A percentile compares a stretch with the other conserved stretches of the same genome.
phyloP scores from a whole-genome alignment of 2,113 vertebrate genomes.

The Tenrec ecaudatus region DNA sequence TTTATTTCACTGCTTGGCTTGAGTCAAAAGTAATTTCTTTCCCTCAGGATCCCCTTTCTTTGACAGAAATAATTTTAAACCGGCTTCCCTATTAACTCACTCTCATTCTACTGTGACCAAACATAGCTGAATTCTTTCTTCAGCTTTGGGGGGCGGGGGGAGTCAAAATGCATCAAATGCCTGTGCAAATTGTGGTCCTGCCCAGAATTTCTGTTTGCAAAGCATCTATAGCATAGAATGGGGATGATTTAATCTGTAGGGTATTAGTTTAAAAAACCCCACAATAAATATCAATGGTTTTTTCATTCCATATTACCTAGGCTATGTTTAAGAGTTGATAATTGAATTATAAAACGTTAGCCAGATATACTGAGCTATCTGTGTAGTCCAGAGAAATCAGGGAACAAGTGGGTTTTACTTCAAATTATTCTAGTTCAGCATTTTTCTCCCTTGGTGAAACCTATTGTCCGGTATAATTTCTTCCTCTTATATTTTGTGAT shows the following conservation, averaged over 20 bases:
- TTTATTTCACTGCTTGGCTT: conserved; percentile 67
- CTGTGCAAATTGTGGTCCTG: conserved; percentile 45
- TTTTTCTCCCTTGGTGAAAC: neutral
- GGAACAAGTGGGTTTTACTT: conserved; percentile 22
- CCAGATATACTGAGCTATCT: conserved; percentile 36
- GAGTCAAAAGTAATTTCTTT: conserved; percentile 75
- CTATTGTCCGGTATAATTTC: conserved; percentile 47
- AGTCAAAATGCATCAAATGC: conserved; percentile 43
- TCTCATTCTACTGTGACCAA: conserved; percentile 61
- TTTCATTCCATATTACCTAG: conserved; percentile 16
- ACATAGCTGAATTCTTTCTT: conserved; percentile 53
- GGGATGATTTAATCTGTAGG: neutral
- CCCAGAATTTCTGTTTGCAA: conserved; percentile 57
- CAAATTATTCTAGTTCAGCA: conserved; percentile 29
- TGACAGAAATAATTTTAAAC: conserved; percentile 70
- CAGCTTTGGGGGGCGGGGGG: conserved; percentile 48
- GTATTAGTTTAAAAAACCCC: conserved; percentile 34
- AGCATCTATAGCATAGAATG: conserved; percentile 44
- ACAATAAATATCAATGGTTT: conserved; percentile 44
- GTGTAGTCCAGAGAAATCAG: neutral
- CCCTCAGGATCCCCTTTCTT: conserved; percentile 60
- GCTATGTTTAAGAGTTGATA: conserved; percentile 29
- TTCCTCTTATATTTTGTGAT: conserved; percentile 40
- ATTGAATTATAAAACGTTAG: conserved; percentile 47
- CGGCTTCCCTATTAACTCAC: conserved; percentile 59